phyloP scores from a whole-genome alignment of 2,797 vertebrate genomes.

The Rhincodon typus region DNA sequence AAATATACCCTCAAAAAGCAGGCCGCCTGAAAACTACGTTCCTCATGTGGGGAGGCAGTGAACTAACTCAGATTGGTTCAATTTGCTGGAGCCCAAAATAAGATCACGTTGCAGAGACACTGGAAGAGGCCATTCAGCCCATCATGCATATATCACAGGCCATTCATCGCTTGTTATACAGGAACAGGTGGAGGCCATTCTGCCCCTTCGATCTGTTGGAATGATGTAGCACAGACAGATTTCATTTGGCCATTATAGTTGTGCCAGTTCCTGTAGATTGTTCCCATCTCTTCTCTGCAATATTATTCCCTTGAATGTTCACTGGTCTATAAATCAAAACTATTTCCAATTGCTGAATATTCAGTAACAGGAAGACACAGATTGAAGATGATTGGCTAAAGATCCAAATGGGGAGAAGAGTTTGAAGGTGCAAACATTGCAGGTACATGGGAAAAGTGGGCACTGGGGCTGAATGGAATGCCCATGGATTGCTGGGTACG shows the following conservation, averaged over 20 bases:
- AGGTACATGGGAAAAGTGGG: neutral
- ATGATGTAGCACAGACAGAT: no score
- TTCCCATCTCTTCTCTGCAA: neutral
- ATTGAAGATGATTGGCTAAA: neutral
- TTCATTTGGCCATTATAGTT: no score
- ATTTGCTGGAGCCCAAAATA: neutral
- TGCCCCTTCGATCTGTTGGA: neutral
- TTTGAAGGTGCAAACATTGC: neutral
- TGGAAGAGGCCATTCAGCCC: neutral
- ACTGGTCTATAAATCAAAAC: neutral
- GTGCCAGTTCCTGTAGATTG: neutral
- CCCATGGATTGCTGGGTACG: no score
- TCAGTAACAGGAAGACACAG: neutral
- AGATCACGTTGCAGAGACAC: neutral
- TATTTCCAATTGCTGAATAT: neutral
- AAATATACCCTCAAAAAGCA: neutral
- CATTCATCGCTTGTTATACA: no score
- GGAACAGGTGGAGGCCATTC: no score
- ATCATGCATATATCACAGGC: no score
- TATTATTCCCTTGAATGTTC: neutral
- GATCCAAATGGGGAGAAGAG: neutral
- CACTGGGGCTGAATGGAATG: neutral
- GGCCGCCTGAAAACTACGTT: neutral
- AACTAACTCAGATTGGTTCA: neutral
- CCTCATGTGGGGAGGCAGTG: neutral